phyloP scores from a whole-genome alignment of 2,797 vertebrate genomes.

The Rhincodon typus region DNA sequence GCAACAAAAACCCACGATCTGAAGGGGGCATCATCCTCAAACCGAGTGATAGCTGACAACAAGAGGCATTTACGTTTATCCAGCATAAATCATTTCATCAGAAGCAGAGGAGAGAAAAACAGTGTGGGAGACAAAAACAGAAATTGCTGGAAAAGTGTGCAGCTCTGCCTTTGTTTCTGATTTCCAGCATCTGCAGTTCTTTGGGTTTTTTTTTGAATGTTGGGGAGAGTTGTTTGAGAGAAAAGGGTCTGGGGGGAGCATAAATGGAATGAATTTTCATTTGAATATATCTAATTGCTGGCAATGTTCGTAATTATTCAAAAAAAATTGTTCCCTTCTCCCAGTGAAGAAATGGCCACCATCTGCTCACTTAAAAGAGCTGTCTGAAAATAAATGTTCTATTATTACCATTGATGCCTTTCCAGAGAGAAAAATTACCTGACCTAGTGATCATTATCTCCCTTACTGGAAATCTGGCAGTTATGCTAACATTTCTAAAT shows the following conservation, averaged over 20 bases:
- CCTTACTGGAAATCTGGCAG: conserved; percentile 20
- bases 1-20: too few relatives aligned
- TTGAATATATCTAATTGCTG: background rate
- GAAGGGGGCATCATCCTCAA: too few relatives aligned
- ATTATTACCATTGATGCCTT: background rate
- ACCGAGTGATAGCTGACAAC: too few relatives aligned
- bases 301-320: background rate
- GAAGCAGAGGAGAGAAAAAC: background rate
- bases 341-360: background rate
- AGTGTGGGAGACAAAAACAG: too few relatives aligned
- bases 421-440: conserved; percentile 19
- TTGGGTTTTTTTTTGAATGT: too few relatives aligned
- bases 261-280: background rate
- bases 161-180: too few relatives aligned
- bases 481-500: conserved; percentile 20
- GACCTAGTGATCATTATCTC: conserved; percentile 7
- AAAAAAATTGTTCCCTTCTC: background rate
- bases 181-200: too few relatives aligned
- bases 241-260: too few relatives aligned
- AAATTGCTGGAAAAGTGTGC: too few relatives aligned
- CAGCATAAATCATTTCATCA: background rate
- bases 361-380: background rate
- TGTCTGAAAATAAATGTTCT: background rate
- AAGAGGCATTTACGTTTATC: background rate
- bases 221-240: too few relatives aligned